Evolutionary conservation across 2,113 vertebrate species (phyloP), one percentile per base, ranked within the genome.

Genomic region (Prunella fulvescens): DNA sequence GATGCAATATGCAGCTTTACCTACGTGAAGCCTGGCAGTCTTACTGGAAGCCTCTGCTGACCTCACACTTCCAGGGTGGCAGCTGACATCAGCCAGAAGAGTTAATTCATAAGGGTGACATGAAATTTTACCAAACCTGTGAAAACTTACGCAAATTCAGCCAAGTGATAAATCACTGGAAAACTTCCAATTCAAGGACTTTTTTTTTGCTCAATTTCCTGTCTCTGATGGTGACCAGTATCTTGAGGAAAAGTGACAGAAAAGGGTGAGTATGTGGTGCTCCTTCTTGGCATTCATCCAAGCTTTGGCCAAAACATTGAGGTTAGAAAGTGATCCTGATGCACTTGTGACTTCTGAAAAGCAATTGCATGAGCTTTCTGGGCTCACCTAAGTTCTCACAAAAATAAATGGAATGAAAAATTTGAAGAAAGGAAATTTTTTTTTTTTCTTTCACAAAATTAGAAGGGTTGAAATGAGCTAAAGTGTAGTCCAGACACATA

Each of bases 161-260:
- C 66, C 89, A 91, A 65, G 77, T 39, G 70, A 92, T 65, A 95
- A 81, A 95, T 79, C 58, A 65, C 74, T 91, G 89, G 84, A 85
- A 89, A 85, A 65, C 7, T 44, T 94, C 72, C 93, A 87, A 23
- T 54, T 23, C 56, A 78, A 71, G 33, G 29, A 56, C 31, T 40
- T 78, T 86, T 93, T 93, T 90, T 89, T 92, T 89, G 35, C 65
- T 91, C 84, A 67, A 84, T 96, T 96, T 94, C 37, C 70, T 56
- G 66, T 72, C 57, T 79, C 81, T 56, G 37, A 67, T 64, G 84
- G 78, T 47, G 61, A 81, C 51, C 57, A 81, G 40, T 28, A 47
- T 10, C 48, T 87, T 64, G 28, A 91, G 33, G 28, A 83, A 80
- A 73, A 74, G n/a, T 71, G 71, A 44, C 39, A 84, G 78, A 64